A percentile compares a stretch with the other conserved stretches of the same genome.
These are phyloP conservation scores for Passer domesticus DNA, from an alignment of 2,113 vertebrate species.

Conservation along the genomic window DNA sequence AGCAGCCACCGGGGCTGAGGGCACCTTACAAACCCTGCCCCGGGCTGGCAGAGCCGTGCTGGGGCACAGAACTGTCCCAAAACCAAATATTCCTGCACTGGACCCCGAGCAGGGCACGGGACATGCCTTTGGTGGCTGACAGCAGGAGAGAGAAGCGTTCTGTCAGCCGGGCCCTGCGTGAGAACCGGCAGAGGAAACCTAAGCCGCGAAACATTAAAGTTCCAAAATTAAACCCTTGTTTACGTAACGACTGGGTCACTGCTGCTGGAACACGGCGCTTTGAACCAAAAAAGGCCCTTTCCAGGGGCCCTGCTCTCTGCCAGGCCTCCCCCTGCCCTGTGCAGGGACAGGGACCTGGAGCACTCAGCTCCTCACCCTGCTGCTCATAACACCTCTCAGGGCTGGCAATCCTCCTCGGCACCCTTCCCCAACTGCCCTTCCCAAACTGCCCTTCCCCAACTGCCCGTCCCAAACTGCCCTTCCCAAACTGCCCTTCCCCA, in stretches of 20 bases:
- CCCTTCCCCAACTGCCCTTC: too few species aligned
- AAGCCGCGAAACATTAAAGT: neutral
- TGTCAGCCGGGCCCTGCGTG: neutral
- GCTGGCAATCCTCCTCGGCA: neutral
- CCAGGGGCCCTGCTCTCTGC: neutral
- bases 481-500: too few species aligned
- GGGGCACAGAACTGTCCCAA: fast-evolving
- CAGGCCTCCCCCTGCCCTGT: neutral
- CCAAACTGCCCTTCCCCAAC: neutral
- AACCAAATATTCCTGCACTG: fast-evolving
- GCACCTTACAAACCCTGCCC: fast-evolving
- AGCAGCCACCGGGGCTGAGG: neutral
- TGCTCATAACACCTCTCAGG: fast-evolving
- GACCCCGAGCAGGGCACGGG: fast-evolving
- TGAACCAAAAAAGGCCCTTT: neutral
- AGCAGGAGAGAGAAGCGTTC: fast-evolving
- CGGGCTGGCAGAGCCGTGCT: fast-evolving
- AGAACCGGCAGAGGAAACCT: neutral
- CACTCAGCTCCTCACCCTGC: neutral
- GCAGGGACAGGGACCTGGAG: neutral
- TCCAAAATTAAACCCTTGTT: slow-evolving; percentile 43
- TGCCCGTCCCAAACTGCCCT: too few species aligned
- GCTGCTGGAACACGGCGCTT: neutral
- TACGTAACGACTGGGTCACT: neutral
- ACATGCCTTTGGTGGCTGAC: fast-evolving